Evolutionary conservation across 1,140 invertebrate species (phyloP), one percentile per base, ranked within the genome.

Genomic region (Lordiphosa stackelbergi): DNA sequence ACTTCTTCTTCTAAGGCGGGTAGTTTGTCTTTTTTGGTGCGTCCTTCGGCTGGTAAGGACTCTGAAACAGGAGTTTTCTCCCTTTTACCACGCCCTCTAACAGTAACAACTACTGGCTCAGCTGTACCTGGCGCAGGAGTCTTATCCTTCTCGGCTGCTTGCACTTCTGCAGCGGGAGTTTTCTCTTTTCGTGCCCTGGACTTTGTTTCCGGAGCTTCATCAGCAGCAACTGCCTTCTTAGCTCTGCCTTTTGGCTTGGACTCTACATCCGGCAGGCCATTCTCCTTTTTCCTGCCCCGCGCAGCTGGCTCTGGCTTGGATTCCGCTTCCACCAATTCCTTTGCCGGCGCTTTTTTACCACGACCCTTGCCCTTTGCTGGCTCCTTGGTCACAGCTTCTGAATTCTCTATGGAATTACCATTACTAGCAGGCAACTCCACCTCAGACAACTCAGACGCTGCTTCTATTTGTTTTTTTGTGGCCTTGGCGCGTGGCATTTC

Each of bases 401-500:
- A 31, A 9, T 24, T 35, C 4, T 24, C 53, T 13, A 5, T 37
- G 6, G 36, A 13, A 42, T 48, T 60, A 16, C 62, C 77, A 61
- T 79, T 79, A 64, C 64, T 70, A 51, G 47, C 42, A 38, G 45
- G 4, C 16, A 49, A 16, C 8, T 54, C 64, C 3, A 34, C 10
- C 13, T 9, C 43, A 24, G 43, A n/a, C 43, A 6, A 13, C 28
- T 46, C 24, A 46, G 43, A 31, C 43, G 13, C 22, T 22, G 42
- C 12, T 31, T 53, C 48, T 12, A 22, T 37, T 68, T 49, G 53
- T 43, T 83, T 81, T 49, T 63, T 72, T 37, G 42, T 36, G 11
- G 51, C 11, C 60, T 79, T 79, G 19, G 34, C 56, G 13, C 75
- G 75, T 11, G 71, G 75, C 75, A 79, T 79, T 31, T 62, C 11